Evolutionary conservation across 2,113 vertebrate genomes (phyloP).

Genomic region (Spheniscus mendiculus): DNA sequence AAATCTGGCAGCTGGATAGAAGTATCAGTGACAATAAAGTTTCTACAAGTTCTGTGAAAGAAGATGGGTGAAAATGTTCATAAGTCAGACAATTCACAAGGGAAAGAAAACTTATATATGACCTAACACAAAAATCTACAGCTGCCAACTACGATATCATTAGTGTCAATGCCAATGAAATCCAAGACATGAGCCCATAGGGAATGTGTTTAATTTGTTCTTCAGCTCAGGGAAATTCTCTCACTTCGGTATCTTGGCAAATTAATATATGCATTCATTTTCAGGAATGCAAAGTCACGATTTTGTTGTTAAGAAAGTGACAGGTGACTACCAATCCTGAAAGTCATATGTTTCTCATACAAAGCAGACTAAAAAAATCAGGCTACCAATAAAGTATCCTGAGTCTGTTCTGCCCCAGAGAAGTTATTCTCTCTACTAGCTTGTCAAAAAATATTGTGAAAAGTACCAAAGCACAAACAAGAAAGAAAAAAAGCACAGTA

Average conservation of each 20-base stretch:
- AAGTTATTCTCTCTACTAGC: not conserved
- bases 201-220: not conserved
- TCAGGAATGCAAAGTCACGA: not conserved
- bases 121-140: not conserved
- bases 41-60: not conserved
- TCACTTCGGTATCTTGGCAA: not conserved
- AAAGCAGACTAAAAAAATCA: not conserved
- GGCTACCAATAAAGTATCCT: not conserved
- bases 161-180: not conserved
- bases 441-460: not conserved
- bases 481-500: not conserved
- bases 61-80: not conserved
- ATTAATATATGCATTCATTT: not conserved
- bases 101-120: not conserved
- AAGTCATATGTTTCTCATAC: not conserved
- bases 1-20: not conserved
- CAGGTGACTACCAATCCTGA: not conserved
- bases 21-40: not conserved
- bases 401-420: not conserved
- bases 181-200: fast-evolving
- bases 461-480: not conserved
- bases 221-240: not conserved
- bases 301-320: not conserved
- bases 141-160: not conserved
- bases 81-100: not conserved